Conservation (phyloP, 92 coral and sea anemone genomes). For the Pocillopora meandrina region DNA sequence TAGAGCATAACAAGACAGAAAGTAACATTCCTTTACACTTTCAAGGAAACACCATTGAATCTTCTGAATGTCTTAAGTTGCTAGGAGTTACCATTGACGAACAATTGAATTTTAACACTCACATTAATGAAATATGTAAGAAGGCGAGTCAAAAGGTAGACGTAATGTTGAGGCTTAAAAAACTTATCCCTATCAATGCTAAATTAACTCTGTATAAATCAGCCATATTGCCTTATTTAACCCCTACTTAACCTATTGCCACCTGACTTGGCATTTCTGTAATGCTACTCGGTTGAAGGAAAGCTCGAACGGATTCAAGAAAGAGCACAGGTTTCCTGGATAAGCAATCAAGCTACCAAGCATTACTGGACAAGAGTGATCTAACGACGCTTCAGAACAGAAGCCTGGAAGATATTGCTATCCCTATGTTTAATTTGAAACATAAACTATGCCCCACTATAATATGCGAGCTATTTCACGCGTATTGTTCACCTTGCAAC, state of each 20-base stretch:
- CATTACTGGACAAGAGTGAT: too few species aligned
- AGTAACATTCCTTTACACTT: slow-evolving; percentile 1
- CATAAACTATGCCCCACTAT: slow-evolving; percentile 25
- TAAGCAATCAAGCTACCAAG: background rate
- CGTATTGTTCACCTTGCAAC: slow-evolving; percentile 7
- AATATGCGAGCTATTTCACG: slow-evolving; percentile 25
- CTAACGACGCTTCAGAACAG: background rate
- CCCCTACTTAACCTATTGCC: slow-evolving; percentile 18
- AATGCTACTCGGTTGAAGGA: slow-evolving; percentile 13
- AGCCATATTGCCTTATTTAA: slow-evolving; percentile 27
- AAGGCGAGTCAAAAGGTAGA: too few species aligned
- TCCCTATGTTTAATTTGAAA: slow-evolving; percentile 27
- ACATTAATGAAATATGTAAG: too few species aligned
- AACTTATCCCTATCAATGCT: too few species aligned
- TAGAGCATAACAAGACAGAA: background rate
- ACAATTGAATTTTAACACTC: background rate
- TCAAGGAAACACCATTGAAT: slow-evolving; percentile 2
- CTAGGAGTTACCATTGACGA: slow-evolving; percentile 34
- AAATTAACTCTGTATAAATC: background rate
- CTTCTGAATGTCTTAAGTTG: slow-evolving; percentile 9
- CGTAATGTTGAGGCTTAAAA: too few species aligned
- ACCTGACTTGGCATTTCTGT: slow-evolving; percentile 32
- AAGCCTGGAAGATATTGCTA: slow-evolving; percentile 8
- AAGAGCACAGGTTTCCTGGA: slow-evolving; percentile 14
- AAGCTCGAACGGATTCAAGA: slow-evolving; percentile 22